Evolutionary conservation across 92 coral and sea anemone species (phyloP).

Genomic region (Blastomussa wellsi): DNA sequence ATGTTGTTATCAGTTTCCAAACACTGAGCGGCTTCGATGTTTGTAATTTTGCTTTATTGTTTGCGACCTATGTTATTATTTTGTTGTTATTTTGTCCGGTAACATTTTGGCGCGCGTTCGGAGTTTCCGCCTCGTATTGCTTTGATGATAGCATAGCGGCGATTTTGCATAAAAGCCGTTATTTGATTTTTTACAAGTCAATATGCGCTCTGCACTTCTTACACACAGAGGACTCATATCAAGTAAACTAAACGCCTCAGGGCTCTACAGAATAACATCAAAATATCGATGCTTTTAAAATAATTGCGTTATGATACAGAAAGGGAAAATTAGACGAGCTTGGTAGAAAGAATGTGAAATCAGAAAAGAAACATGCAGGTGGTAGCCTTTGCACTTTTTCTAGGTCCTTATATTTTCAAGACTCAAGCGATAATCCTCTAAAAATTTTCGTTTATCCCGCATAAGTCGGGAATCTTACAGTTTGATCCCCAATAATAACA

Average conservation of each 20-base stretch:
- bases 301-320: conserved; percentile 44
- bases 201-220: conserved; percentile 9
- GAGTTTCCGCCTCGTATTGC: background rate
- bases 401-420: background rate
- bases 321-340: background rate
- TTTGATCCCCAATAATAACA: background rate
- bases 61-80: background rate
- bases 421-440: background rate
- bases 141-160: background rate
- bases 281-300: conserved; percentile 27
- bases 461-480: background rate
- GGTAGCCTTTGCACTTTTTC: background rate
- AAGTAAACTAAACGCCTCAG: background rate
- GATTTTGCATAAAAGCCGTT: background rate
- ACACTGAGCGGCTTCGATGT: background rate
- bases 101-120: background rate
- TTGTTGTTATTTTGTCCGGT: background rate
- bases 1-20: conserved; percentile 12
- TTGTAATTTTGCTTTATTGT: background rate
- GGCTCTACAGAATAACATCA: background rate
- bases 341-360: background rate
- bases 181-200: conserved; percentile 1
- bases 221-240: background rate
- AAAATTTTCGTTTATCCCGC: background rate
- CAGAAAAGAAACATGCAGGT: background rate